Evolutionary conservation across 2,888 invertebrate species (phyloP), one percentile per base, ranked within the genome.

Genomic region (Cremastinae sp.): DNA sequence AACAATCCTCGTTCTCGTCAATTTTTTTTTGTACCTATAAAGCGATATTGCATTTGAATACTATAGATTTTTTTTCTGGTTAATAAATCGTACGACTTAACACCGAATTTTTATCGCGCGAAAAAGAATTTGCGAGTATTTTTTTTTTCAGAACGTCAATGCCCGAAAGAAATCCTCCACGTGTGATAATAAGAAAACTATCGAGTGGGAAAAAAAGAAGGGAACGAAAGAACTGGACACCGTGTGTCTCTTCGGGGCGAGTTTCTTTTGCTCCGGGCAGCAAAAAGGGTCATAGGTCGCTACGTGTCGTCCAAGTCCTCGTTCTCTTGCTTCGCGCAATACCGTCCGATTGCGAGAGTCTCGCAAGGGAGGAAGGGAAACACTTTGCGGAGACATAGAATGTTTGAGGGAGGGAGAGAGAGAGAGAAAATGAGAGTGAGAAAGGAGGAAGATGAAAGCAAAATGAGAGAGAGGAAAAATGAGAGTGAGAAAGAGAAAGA

Each of bases 241-340:
- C 28, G 55, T 14, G 12, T 28, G 28, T 28, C 28, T 5, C 43
- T 14, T 20, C 53, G 39, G 71, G 77, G 64, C 65, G 73, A 74
- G 73, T 66, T 69, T 53, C 43, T 45, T 43, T 58, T 37, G 28
- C 10, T 49, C 28, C 51, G 37, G n/a, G 12, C n/a, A 43, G 2
- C n/a, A 43, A 43, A 43, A 43, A 18, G 51, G 51, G 78, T 73
- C 71, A 64, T 20, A 71, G 79, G 70, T 79, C 74, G 73, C 75
- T 58, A 69, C 79, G 75, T 79, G 78, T 79, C 73, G 74, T 79
- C 59, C 70, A 43, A 71, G 77, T 74, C 58, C 66, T 78, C 75
- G 69, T 76, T 64, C 65, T 2, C 51, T 58, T 61, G 70, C 45
- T 14, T 43, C 35, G 41, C 66, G 37, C 68, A 62, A 62, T 74